A percentile compares a stretch with the other conserved stretches of the same genome.
Evolutionary conservation across 2,797 vertebrate genomes (phyloP).

Genomic region (Enteromius anoplus): DNA sequence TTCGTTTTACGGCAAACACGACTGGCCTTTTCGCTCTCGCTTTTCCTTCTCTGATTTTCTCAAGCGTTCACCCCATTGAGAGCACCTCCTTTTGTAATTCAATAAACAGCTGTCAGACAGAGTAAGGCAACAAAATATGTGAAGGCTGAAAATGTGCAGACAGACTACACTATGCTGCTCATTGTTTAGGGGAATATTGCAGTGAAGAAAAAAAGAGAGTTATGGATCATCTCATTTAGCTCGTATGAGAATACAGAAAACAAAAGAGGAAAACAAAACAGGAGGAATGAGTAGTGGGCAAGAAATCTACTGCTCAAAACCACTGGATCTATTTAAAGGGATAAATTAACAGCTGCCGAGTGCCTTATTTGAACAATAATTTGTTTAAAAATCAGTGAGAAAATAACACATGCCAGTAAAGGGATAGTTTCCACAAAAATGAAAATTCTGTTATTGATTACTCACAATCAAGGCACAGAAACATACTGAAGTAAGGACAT

Average conservation of each 20-base stretch:
- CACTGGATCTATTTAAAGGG: neutral
- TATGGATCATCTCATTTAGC: conserved; percentile 32
- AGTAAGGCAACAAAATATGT: conserved; percentile 29
- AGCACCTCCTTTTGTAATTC: conserved; percentile 45
- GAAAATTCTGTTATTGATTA: too few relatives aligned
- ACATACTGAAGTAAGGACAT: too few relatives aligned
- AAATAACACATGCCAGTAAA: neutral
- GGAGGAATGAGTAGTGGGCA: neutral
- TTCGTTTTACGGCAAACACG: conserved; percentile 38
- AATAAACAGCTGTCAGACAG: conserved; percentile 51
- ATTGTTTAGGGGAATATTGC: conserved; percentile 36
- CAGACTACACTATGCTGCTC: conserved; percentile 11
- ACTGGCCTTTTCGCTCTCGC: conserved; percentile 46
- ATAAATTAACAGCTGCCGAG: neutral
- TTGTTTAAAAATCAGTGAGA: too few relatives aligned
- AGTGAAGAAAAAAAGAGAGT: conserved; percentile 11
- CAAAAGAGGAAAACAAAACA: neutral
- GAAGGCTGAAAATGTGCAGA: conserved; percentile 37
- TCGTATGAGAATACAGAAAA: too few relatives aligned
- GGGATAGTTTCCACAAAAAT: too few relatives aligned
- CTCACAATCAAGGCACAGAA: too few relatives aligned
- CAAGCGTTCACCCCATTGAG: conserved; percentile 25
- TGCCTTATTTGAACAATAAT: neutral
- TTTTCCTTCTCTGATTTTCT: conserved; percentile 31
- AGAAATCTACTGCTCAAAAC: neutral